A percentile compares a stretch with the other conserved stretches of the same genome.
These are phyloP conservation scores for Aphelenchoides besseyi DNA, from an alignment of 1,140 invertebrate genomes.

Conservation along the genomic window DNA sequence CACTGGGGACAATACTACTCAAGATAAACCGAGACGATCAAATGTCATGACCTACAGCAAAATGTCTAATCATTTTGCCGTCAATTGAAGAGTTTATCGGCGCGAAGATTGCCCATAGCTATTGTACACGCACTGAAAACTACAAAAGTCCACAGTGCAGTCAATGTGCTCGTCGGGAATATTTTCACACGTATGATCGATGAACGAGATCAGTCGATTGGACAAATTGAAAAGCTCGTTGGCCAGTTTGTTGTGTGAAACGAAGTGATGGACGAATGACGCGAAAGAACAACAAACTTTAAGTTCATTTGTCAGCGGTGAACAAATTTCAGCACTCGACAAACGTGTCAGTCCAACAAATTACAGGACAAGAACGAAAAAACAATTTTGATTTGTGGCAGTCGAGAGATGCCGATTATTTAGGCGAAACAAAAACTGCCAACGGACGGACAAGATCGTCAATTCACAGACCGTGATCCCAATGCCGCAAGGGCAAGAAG, in stretches of 20 bases:
- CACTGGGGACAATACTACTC: background rate
- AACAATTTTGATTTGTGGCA: background rate
- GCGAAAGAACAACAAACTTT: background rate
- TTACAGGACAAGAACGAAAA: background rate
- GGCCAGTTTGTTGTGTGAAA: background rate
- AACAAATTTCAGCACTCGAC: background rate
- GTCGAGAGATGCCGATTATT: background rate
- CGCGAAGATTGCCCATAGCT: no score
- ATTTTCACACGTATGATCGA: background rate
- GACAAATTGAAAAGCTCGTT: background rate
- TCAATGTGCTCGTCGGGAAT: no score
- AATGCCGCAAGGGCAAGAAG: background rate
- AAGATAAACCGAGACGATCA: background rate
- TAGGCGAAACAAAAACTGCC: background rate
- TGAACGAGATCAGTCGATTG: background rate
- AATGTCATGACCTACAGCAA: background rate
- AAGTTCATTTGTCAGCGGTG: background rate
- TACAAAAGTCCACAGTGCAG: no score
- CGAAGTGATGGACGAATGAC: background rate
- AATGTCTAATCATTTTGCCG: background rate
- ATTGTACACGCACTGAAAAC: no score
- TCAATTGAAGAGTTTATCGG: background rate
- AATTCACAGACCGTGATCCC: background rate
- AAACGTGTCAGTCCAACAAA: conserved; percentile 1
- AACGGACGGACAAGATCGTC: background rate